Base-by-base conservation (phyloP, 2,888 invertebrate species). In the Phortica okadai region DNA sequence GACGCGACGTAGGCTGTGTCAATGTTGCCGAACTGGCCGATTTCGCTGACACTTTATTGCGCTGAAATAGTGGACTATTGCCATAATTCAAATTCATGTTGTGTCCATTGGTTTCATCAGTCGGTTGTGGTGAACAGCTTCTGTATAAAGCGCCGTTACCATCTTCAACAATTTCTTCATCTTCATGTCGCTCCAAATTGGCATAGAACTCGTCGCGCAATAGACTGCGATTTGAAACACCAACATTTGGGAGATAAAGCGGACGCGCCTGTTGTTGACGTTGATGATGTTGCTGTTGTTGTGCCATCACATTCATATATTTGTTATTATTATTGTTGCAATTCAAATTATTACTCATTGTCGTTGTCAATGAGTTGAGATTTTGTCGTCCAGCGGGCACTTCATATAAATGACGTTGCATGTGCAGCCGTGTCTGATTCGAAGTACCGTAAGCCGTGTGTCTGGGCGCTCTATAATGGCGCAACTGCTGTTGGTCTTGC, bases 51-150 rank as follows among this genome's bases (percentile, higher is more conserved):
- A 91, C 85, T 73, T 90, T 90, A 75, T 90, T 90, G 8, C 88
- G 86, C 69, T 91, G 91, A 77, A 89, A 89, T 3, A 88, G 81
- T 5, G 90, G 90, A 76, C 89, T 91, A 62, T 88, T 84, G 70
- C 87, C 89, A 67, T 84, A 89, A 74, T 89, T 91, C 8, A 90
- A 83, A 79, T 90, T 90, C 90, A 91, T 90, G 72, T 90, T 90
- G 3, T 88, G 84, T 64, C 7, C 41, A 64, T 45, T 44, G 2
- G 50, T 50, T 50, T 11, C 50, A 8, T 50, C 50, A 44, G n/a
- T 67, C 7, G 7, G 59, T 16, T 2, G 59, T 16, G 56, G 16
- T 25, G 54, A 6, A 62, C 44, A 14, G 74, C 45, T 45, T 50
- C 73, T 56, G 16, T 41, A 54, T 4, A 54, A 10, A 14, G 81